phyloP scores from a whole-genome alignment of 2,888 invertebrate species.

The Eupithecia abbreviata region DNA sequence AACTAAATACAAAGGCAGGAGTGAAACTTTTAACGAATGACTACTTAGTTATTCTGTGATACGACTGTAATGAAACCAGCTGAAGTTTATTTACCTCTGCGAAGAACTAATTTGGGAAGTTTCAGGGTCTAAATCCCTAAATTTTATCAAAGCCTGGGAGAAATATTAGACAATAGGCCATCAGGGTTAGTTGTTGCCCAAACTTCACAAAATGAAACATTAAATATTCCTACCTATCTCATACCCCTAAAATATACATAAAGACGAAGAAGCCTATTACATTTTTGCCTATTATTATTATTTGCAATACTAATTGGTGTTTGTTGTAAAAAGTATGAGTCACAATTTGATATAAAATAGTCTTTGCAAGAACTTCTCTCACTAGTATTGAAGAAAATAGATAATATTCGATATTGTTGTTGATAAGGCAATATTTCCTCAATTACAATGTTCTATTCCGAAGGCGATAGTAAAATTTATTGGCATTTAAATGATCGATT shows the following conservation, averaged over 20 bases:
- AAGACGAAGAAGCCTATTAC: neutral
- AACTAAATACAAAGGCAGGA: neutral
- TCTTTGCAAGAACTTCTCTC: neutral
- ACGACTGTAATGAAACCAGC: conserved; percentile 33
- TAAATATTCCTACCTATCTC: neutral
- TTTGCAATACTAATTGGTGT: neutral
- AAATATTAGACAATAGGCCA: conserved; percentile 12
- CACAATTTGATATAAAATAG: neutral
- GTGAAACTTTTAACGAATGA: neutral
- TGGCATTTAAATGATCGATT: conserved; percentile 33
- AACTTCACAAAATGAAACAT: neutral
- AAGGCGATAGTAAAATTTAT: conserved; percentile 31
- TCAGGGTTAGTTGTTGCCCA: neutral
- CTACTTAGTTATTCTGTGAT: conserved; percentile 12
- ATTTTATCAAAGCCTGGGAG: conserved; percentile 9
- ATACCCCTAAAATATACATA: neutral
- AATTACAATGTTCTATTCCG: conserved; percentile 6
- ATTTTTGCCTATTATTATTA: neutral
- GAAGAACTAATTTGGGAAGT: conserved; percentile 20
- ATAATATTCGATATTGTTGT: neutral
- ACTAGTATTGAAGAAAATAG: neutral
- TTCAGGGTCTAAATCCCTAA: conserved; percentile 20
- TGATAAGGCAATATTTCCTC: neutral
- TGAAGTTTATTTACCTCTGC: conserved; percentile 22
- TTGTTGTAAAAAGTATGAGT: neutral